Percentiles rank a stretch among this genome's conserved stretches.
These are phyloP conservation scores for Drosophila sordidula DNA, from an alignment of 2,888 invertebrate species.

Conservation along the genomic window DNA sequence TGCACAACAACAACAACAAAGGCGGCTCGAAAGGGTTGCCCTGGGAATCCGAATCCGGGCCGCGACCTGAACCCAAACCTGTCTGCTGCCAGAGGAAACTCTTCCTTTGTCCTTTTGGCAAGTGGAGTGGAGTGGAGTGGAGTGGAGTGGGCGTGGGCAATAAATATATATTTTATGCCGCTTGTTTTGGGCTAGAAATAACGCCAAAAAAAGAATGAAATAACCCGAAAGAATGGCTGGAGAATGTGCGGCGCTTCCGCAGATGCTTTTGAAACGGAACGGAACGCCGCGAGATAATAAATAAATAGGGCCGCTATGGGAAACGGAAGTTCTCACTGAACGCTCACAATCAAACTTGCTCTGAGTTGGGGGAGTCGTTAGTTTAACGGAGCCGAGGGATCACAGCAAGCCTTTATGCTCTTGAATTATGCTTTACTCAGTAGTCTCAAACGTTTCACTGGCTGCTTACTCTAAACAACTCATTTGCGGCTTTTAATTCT, in stretches of 20 bases:
- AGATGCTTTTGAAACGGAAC: slow-evolving; percentile 51
- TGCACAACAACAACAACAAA: slow-evolving; percentile 26
- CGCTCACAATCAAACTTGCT: neutral
- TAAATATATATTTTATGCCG: slow-evolving; percentile 21
- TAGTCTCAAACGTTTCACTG: neutral
- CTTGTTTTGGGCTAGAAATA: slow-evolving; percentile 66
- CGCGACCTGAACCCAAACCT: neutral
- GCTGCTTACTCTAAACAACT: too few relatives aligned
- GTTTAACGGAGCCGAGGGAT: neutral
- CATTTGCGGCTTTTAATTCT: too few relatives aligned
- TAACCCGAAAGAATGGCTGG: neutral
- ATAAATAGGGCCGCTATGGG: slow-evolving; percentile 33
- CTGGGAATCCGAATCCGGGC: slow-evolving; percentile 32
- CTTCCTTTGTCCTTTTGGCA: slow-evolving; percentile 22
- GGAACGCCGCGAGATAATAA: slow-evolving; percentile 45
- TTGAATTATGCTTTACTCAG: neutral
- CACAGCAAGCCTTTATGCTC: neutral
- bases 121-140: slow-evolving; percentile 21
- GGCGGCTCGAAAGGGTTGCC: slow-evolving; percentile 43
- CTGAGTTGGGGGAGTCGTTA: neutral
- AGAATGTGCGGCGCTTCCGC: slow-evolving; percentile 46
- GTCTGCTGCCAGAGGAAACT: slow-evolving; percentile 14
- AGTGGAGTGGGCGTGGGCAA: slow-evolving; percentile 12
- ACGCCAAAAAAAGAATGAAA: slow-evolving; percentile 23
- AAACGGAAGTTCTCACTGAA: slow-evolving; percentile 46